These are phyloP conservation scores for Notolabrus celidotus DNA, from an alignment of 2,797 vertebrate species.

Conservation along the genomic window DNA sequence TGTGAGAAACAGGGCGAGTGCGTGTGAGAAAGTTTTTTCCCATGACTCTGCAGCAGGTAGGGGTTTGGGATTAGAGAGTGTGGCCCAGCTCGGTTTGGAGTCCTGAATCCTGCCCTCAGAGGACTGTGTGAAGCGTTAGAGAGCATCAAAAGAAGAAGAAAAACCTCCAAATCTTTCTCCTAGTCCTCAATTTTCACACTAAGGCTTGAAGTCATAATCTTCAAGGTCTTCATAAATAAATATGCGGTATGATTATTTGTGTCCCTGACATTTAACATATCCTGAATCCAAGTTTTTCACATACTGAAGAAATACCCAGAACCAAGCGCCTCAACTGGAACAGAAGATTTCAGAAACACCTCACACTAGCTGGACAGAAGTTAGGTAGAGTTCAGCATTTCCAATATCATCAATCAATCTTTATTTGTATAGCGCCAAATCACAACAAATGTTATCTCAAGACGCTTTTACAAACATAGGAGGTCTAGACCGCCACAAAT, in stretches of 20 bases:
- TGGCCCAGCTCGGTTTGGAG: conserved; percentile 42
- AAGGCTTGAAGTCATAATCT: conserved; percentile 3
- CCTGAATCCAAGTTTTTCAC: no score
- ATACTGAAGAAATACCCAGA: no score
- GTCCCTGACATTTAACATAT: neutral
- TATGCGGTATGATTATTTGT: neutral
- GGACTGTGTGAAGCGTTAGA: conserved; percentile 15
- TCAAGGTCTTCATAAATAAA: neutral
- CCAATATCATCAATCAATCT: no score
- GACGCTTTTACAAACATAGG: no score
- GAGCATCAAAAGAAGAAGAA: conserved; percentile 15
- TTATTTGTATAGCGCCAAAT: no score
- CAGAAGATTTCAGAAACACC: no score
- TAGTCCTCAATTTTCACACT: neutral
- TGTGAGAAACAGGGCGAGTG: conserved; percentile 13
- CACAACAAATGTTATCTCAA: no score
- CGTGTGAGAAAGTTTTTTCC: conserved; percentile 32
- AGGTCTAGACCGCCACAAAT: no score
- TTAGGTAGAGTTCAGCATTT: no score
- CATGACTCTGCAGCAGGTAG: conserved; percentile 63
- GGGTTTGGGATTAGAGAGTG: conserved; percentile 54
- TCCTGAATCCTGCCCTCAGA: conserved; percentile 37
- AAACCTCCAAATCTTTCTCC: conserved; percentile 7
- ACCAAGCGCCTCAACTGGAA: no score
- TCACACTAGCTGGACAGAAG: no score